Percentiles rank a stretch among this genome's conserved stretches.
phyloP scores from a whole-genome alignment of 2,113 vertebrate genomes.

The Ceuthmochares aereus region DNA sequence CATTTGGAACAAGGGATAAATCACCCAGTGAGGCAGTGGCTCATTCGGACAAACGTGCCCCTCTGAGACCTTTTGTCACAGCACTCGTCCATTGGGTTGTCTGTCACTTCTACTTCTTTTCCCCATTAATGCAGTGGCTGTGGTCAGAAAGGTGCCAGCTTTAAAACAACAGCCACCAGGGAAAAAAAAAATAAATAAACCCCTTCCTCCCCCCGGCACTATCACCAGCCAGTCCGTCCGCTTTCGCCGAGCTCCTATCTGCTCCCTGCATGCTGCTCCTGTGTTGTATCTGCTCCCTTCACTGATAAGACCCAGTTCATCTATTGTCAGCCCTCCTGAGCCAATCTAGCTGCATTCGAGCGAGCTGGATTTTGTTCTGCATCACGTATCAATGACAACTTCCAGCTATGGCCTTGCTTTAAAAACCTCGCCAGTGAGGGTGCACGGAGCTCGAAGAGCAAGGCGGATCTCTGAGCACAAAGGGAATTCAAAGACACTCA shows the following conservation, averaged over 20 bases:
- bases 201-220: rapidly evolving
- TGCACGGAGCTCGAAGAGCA: neutral
- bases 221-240: neutral
- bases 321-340: constrained; percentile 54
- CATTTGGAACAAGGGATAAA: constrained; percentile 49
- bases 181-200: neutral
- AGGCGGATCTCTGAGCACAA: constrained; percentile 44
- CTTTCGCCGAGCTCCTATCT: constrained; percentile 44
- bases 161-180: neutral
- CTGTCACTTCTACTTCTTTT: neutral
- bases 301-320: constrained; percentile 41
- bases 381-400: constrained; percentile 61
- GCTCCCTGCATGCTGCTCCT: constrained; percentile 30
- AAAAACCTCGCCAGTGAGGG: constrained; percentile 3
- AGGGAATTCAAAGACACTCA: constrained; percentile 30
- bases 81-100: neutral
- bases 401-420: neutral
- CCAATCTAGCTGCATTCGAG: constrained; percentile 45
- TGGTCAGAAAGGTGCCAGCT: constrained; percentile 26
- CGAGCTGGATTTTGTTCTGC: constrained; percentile 65
- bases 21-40: neutral
- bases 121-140: neutral
- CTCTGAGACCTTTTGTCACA: constrained; percentile 10
- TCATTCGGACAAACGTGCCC: neutral
- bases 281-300: constrained; percentile 37